phyloP scores from a whole-genome alignment of 2,888 invertebrate species.

The Geotrupes spiniger region DNA sequence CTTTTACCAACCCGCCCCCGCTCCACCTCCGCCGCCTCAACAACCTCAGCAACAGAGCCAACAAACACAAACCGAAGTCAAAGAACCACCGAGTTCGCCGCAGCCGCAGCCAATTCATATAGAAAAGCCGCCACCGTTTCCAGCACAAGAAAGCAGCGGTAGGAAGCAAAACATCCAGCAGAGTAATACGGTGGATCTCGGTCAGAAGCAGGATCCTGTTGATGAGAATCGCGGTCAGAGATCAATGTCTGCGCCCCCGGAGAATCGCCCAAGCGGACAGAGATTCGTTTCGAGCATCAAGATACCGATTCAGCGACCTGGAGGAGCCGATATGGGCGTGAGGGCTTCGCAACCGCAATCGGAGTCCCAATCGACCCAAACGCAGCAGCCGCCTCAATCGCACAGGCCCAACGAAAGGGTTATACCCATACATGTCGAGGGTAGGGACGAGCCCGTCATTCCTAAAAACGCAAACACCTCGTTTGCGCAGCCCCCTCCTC shows the following conservation, averaged over 20 bases:
- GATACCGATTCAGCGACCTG: slow-evolving; percentile 39
- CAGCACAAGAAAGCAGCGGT: slow-evolving; percentile 33
- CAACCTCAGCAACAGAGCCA: slow-evolving; percentile 1
- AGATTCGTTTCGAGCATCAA: slow-evolving; percentile 45
- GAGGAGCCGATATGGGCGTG: slow-evolving; percentile 15
- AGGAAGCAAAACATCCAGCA: slow-evolving; percentile 40
- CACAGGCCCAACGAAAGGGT: slow-evolving; percentile 65
- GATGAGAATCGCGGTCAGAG: slow-evolving; percentile 62
- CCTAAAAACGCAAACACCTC: slow-evolving; percentile 53
- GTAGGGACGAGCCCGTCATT: slow-evolving; percentile 75
- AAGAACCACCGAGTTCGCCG: slow-evolving; percentile 37
- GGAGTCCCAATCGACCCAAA: slow-evolving; percentile 27
- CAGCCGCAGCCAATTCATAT: slow-evolving; percentile 35
- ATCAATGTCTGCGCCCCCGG: slow-evolving; percentile 79
- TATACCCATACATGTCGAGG: slow-evolving; percentile 87
- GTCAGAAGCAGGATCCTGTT: slow-evolving; percentile 62
- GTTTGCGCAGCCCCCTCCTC: slow-evolving; percentile 27
- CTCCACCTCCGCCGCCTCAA: slow-evolving; percentile 9
- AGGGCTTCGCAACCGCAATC: slow-evolving; percentile 18
- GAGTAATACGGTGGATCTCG: slow-evolving; percentile 77
- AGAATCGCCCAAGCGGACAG: slow-evolving; percentile 43
- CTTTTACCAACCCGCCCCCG: slow-evolving; percentile 14
- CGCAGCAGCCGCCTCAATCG: slow-evolving; percentile 33
- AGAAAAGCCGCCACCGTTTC: slow-evolving; percentile 35
- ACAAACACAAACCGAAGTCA: slow-evolving; percentile 37